Evolutionary conservation across 2,888 invertebrate species (phyloP), one percentile per base, ranked within the genome.

Genomic region (Eristalis pertinax): DNA sequence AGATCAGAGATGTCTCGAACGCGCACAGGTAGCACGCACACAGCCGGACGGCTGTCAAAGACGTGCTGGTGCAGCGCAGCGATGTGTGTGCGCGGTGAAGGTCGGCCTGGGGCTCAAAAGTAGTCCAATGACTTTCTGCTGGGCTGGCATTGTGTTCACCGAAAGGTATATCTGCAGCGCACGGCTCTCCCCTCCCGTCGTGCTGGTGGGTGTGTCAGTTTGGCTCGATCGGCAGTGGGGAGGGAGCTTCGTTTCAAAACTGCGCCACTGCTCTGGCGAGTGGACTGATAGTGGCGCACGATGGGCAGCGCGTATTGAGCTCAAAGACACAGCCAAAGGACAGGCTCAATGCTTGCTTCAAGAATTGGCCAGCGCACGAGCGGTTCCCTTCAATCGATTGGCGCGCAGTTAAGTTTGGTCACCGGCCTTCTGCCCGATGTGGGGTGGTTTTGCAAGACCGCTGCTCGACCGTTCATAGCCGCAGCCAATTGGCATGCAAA

Each of bases 311-410:
- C 68, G 77, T 86, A 86, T 62, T 77, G 82, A 86, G 83, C 67
- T 86, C 86, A 86, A 86, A 83, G 83, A 69, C 86, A 83, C 62
- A 11, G 43, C 56, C 78, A 78, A 78, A 86, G 86, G 86, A 86
- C 86, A 72, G 70, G 64, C 60, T 78, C 86, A 86, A 78, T 83
- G 83, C 56, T 81, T 65, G 24, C 32, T 58, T 60, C 19, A 29
- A 68, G 35, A 72, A 75, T 83, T 83, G 74, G 83, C 78, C 43
- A 83, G 74, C 62, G 50, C 24, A 29, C 70, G 62, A 24, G 50
- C 41, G 72, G 58, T 84, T 79, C 79, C 84, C 79, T 79, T 84
- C 84, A 76, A 76, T 64, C 56, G 62, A 50, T 24, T 32, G 62
- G 73, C 63, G 35, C 60, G 50, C 50, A 50, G 50, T 60, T 11